phyloP scores from a whole-genome alignment of 2,113 vertebrate genomes.

The Cichladusa arquata region DNA sequence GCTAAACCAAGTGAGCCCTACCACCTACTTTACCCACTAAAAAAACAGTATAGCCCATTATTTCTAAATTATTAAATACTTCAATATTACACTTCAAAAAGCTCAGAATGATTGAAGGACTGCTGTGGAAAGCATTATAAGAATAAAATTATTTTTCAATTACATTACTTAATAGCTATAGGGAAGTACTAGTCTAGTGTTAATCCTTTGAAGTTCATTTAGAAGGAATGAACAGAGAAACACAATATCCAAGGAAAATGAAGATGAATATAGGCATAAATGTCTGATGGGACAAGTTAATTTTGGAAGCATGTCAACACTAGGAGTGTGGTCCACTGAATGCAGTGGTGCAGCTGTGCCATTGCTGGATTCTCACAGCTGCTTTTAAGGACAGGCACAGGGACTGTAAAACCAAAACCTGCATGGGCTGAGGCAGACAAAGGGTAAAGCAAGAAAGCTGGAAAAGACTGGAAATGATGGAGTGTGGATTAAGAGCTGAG shows the following conservation, averaged over 20 bases:
- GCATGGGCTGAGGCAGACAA: background rate
- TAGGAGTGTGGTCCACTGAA: background rate
- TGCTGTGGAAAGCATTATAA: background rate
- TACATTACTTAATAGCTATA: background rate
- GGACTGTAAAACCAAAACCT: background rate
- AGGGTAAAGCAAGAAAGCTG: background rate
- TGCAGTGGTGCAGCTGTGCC: background rate
- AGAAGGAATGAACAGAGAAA: background rate
- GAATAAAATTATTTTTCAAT: constrained; percentile 9
- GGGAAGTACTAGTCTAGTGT: background rate
- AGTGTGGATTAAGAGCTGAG: background rate
- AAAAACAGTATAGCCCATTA: background rate
- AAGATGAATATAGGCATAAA: background rate
- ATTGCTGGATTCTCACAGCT: background rate
- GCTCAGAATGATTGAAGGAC: background rate
- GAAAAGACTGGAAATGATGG: background rate
- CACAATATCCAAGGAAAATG: background rate
- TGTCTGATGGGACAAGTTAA: background rate
- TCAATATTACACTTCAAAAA: background rate
- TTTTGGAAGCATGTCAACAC: background rate
- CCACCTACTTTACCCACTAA: background rate
- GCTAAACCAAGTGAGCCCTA: background rate
- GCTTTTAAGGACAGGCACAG: background rate
- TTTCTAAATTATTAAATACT: background rate
- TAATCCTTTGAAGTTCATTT: constrained; percentile 31